Conservation (phyloP, 2,888 invertebrate species). For the Drosophila longiperda region DNA sequence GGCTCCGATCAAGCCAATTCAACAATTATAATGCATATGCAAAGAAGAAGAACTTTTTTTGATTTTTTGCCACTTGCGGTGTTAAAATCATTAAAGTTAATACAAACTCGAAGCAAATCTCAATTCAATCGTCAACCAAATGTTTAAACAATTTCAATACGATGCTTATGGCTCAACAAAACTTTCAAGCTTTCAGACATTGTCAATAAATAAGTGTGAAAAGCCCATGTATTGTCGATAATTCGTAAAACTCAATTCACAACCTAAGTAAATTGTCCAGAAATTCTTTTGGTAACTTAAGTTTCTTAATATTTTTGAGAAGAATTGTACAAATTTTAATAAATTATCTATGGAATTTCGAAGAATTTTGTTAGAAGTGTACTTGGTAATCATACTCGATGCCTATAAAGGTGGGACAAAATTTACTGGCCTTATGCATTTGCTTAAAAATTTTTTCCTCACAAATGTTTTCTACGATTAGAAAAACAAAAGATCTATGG, state of each 20-base stretch:
- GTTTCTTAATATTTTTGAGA: background rate
- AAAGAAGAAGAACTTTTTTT: background rate
- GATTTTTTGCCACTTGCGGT: slow-evolving; percentile 2
- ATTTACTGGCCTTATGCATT: background rate
- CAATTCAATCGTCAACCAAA: background rate
- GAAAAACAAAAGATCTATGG: background rate
- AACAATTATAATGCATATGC: background rate
- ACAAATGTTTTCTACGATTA: background rate
- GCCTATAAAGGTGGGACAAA: no score
- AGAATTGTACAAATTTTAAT: background rate
- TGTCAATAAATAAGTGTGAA: slow-evolving; percentile 1
- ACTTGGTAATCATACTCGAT: background rate
- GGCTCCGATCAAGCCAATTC: slow-evolving; percentile 4
- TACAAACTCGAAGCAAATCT: background rate
- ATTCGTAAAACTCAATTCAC: background rate
- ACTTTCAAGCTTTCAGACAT: background rate
- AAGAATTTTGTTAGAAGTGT: background rate
- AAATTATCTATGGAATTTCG: background rate
- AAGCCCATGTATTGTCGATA: background rate
- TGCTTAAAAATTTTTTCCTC: background rate
- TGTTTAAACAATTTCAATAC: background rate
- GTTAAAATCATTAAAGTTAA: slow-evolving; percentile 4
- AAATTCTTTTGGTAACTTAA: background rate
- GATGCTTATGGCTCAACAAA: background rate
- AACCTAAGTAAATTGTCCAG: background rate